Conservation (phyloP, 1,140 invertebrate species). For the Ruditapes philippinarum region DNA sequence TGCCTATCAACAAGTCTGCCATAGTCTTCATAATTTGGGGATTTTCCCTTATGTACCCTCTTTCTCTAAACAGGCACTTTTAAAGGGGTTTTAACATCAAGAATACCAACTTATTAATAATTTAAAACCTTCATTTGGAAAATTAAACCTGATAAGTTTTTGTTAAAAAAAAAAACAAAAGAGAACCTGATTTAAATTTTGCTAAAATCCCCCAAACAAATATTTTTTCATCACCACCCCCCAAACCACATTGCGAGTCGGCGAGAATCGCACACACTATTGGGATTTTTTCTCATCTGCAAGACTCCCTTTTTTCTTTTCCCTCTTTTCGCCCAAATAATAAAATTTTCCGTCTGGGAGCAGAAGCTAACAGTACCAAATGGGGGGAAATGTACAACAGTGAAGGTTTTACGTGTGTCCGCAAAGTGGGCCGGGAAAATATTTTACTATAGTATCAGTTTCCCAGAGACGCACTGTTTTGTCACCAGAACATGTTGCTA, state of each 20-base stretch:
- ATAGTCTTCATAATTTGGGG: no score
- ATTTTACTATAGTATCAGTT: conserved; percentile 81
- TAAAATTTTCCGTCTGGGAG: conserved; percentile 91
- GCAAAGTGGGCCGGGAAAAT: conserved; percentile 83
- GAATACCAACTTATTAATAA: no score
- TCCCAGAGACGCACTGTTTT: conserved; percentile 87
- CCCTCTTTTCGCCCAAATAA: conserved; percentile 91
- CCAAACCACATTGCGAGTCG: conserved; percentile 91
- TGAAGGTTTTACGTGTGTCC: conserved; percentile 87
- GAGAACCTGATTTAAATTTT: no score
- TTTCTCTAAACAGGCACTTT: no score
- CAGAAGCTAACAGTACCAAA: conserved; percentile 91
- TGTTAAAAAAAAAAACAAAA: no score
- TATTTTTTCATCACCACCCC: conserved; percentile 92
- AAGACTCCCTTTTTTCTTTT: conserved; percentile 89
- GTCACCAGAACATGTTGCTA: conserved; percentile 86
- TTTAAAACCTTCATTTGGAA: no score
- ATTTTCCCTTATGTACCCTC: no score
- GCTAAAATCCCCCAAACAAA: conserved; percentile 93
- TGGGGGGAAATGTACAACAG: conserved; percentile 90
- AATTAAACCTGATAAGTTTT: no score
- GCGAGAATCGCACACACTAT: conserved; percentile 91
- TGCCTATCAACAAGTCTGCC: no score
- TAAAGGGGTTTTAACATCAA: no score
- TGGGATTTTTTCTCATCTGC: conserved; percentile 89